Conservation (phyloP, 2,797 vertebrate genomes). For the Hybognathus amarus region DNA sequence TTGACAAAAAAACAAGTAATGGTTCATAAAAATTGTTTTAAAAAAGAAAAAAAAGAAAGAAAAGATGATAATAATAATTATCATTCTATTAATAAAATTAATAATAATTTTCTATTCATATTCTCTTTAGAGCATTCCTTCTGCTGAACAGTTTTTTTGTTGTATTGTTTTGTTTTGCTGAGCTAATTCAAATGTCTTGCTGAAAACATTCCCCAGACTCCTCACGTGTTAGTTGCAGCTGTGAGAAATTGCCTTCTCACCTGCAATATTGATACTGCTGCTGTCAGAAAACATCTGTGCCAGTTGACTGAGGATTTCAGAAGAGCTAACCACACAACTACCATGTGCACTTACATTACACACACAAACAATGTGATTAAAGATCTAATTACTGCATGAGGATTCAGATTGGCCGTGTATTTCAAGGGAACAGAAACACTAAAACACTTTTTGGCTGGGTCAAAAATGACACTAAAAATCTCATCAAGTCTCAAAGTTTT, state of each 20-base stretch:
- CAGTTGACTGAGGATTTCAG: conserved; percentile 59
- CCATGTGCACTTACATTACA: background rate
- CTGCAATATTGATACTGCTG: conserved; percentile 76
- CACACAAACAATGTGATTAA: conserved; percentile 19
- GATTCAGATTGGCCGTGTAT: conserved; percentile 15
- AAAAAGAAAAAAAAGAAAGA: background rate
- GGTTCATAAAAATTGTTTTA: background rate
- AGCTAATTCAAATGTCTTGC: conserved; percentile 26
- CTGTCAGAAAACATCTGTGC: conserved; percentile 72
- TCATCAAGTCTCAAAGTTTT: conserved; percentile 10
- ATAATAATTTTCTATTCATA: too few species aligned
- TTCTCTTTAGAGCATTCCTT: background rate
- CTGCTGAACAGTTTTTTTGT: background rate
- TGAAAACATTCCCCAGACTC: conserved; percentile 43
- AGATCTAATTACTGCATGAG: conserved; percentile 20
- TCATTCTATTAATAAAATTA: too few species aligned
- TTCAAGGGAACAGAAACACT: background rate
- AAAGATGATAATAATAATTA: too few species aligned
- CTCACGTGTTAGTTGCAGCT: conserved; percentile 54
- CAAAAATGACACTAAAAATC: conserved; percentile 32
- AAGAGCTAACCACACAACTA: background rate
- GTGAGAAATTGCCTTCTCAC: conserved; percentile 50
- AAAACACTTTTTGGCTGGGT: background rate
- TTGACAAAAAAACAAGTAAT: background rate
- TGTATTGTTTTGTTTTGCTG: background rate